A percentile compares a stretch with the other conserved stretches of the same genome.
phyloP scores from a whole-genome alignment of 2,797 vertebrate species.

The Capromys pilorides region DNA sequence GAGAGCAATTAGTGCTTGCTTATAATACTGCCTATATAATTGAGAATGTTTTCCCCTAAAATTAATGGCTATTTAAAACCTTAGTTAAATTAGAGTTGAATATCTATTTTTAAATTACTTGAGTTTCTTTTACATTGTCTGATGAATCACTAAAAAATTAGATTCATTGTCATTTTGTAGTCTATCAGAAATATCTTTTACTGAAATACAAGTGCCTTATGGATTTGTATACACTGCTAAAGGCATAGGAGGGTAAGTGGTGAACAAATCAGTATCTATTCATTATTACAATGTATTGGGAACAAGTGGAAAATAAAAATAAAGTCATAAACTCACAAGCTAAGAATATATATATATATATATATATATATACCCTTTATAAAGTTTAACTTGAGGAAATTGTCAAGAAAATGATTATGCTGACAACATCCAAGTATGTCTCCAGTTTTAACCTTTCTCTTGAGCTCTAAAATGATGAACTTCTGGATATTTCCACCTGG shows the following conservation, averaged over 20 bases:
- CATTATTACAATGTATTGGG: neutral
- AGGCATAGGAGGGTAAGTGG: neutral
- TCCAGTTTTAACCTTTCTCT: constrained; percentile 68
- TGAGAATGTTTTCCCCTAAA: neutral
- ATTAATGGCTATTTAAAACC: constrained; percentile 51
- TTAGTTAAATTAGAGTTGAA: constrained; percentile 7
- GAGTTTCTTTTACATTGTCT: neutral
- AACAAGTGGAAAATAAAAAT: neutral
- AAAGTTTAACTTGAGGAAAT: neutral
- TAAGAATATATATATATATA: neutral
- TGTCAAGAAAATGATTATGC: constrained; percentile 4
- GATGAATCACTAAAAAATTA: constrained; percentile 41
- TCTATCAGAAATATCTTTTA: neutral
- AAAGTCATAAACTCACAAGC: constrained; percentile 10
- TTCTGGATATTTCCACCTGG: constrained; percentile 69
- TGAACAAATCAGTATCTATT: neutral
- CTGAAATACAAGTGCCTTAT: constrained; percentile 3
- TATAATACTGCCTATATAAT: neutral
- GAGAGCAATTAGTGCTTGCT: neutral
- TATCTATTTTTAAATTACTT: constrained; percentile 38
- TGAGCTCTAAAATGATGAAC: constrained; percentile 74
- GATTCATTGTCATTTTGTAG: constrained; percentile 46
- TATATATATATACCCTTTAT: neutral
- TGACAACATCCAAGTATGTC: constrained; percentile 6
- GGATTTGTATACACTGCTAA: neutral